Base-by-base conservation (phyloP, 2,888 invertebrate genomes). In the Anodontia alba region DNA sequence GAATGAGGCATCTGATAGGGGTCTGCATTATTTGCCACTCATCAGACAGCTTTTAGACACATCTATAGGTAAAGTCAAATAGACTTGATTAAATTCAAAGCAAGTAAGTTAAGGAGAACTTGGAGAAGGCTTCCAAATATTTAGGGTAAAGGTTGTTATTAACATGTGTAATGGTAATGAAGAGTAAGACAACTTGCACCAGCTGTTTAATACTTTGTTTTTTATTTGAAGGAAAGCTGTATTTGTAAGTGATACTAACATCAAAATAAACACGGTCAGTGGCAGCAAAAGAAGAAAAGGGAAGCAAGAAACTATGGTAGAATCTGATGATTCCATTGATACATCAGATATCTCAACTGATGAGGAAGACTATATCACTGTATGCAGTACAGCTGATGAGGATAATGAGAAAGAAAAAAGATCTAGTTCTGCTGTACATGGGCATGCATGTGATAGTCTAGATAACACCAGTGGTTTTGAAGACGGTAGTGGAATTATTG, bases 331-430 rank as follows among this genome's bases (percentile, higher is more conserved):
- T 31, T 90, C 91, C 8, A 73, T 90, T n/a, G 87, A 92, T 74
- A 93, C 92, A 57, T 90, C 91, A 17, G 91, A 92, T 51, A 91
- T 93, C 83, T 92, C 92, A 12, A 88, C 89, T 29, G 91, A 91
- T 78, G 90, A 92, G 43, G 92, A 93, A 42, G 81, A 87, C 49
- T 57, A 69, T 7, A 57, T 23, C 0, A 23, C 5, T 67, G 29
- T 67, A 42, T 51, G 36, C 23, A 23, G 46, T 26, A 43, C 33
- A 20, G 2, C 46, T 3, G n/a, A 20, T 46, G 15, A 46, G 20
- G n/a, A 46, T 20, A 20, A 46, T 36, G 72, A 78, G 46, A 38
- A 75, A 57, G 29, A 43, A 70, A 12, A 71, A 46, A 49, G 43
- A 46, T 10, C 26, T 7, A 36, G 8, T 1, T 42, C 31, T 38